Conservation (phyloP, 2,888 invertebrate genomes). For the Mellilla xanthometata region DNA sequence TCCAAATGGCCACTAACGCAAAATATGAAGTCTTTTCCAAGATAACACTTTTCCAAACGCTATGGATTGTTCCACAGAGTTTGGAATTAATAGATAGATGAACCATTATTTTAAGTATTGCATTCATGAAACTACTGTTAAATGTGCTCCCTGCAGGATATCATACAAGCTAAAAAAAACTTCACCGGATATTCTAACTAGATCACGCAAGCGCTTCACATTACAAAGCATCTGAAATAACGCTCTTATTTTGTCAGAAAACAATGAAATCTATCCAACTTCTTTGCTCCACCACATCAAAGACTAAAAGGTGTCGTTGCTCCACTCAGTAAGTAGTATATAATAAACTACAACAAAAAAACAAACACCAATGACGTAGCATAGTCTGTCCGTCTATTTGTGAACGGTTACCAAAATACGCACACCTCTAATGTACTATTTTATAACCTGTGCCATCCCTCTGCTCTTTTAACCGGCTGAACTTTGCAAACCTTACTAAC, state of each 20-base stretch:
- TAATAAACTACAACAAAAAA: too few relatives aligned
- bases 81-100: too few relatives aligned
- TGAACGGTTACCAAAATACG: constrained; percentile 50
- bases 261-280: constrained; percentile 1
- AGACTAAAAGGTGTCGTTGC: constrained; percentile 11
- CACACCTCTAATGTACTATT: constrained; percentile 2
- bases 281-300: constrained; percentile 6
- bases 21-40: too few relatives aligned
- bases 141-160: not conserved
- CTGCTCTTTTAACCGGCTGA: not conserved
- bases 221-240: constrained; percentile 2
- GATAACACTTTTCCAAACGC: too few relatives aligned
- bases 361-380: constrained; percentile 44
- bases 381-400: constrained; percentile 45
- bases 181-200: not conserved
- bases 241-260: not conserved
- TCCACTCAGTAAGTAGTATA: constrained; percentile 16
- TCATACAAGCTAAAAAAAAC: constrained; percentile 6
- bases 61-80: too few relatives aligned
- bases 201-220: not conserved
- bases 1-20: too few relatives aligned
- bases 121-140: too few relatives aligned
- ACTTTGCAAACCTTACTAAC: constrained; percentile 2
- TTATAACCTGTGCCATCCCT: not conserved
- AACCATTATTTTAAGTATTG: too few relatives aligned